phyloP scores from a whole-genome alignment of 2,113 vertebrate species.

The Poeciliopsis turrubarensis region DNA sequence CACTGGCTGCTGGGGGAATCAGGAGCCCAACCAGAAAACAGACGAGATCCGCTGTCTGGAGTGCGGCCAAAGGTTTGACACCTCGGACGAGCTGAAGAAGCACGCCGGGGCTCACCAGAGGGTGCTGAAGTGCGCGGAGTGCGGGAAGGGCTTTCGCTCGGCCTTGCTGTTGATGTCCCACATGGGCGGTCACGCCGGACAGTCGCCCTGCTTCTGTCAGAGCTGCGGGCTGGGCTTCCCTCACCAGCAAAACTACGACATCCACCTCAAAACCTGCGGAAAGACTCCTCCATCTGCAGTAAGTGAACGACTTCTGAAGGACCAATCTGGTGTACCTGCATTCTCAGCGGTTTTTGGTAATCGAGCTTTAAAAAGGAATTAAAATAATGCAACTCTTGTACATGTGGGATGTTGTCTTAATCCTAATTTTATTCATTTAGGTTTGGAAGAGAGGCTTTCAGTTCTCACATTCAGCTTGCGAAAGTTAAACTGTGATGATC shows the following conservation, averaged over 20 bases:
- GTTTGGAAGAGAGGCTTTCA: too few relatives aligned
- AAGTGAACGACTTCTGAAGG: constrained; percentile 29
- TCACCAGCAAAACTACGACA: constrained; percentile 79
- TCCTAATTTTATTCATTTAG: too few relatives aligned
- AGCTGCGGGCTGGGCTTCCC: constrained; percentile 89
- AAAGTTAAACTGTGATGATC: too few relatives aligned
- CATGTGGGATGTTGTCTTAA: too few relatives aligned
- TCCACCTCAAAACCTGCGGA: constrained; percentile 79
- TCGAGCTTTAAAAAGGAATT: too few relatives aligned
- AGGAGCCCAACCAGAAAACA: constrained; percentile 50
- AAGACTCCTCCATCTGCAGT: constrained; percentile 52
- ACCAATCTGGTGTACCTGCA: too few relatives aligned
- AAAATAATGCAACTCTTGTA: too few relatives aligned
- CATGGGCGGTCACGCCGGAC: constrained; percentile 88
- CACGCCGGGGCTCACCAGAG: constrained; percentile 90
- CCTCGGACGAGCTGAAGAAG: constrained; percentile 83
- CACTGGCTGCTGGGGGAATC: constrained; percentile 82
- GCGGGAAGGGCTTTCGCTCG: constrained; percentile 89
- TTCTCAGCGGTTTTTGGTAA: too few relatives aligned
- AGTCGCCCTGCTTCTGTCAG: constrained; percentile 87
- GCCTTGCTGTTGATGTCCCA: constrained; percentile 88
- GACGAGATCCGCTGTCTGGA: constrained; percentile 84
- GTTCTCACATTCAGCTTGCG: too few relatives aligned
- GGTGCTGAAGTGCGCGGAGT: constrained; percentile 86
- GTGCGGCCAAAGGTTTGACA: constrained; percentile 86